Evolutionary conservation across 2,888 invertebrate species (phyloP).

Genomic region (Noctuana brunneofusca): DNA sequence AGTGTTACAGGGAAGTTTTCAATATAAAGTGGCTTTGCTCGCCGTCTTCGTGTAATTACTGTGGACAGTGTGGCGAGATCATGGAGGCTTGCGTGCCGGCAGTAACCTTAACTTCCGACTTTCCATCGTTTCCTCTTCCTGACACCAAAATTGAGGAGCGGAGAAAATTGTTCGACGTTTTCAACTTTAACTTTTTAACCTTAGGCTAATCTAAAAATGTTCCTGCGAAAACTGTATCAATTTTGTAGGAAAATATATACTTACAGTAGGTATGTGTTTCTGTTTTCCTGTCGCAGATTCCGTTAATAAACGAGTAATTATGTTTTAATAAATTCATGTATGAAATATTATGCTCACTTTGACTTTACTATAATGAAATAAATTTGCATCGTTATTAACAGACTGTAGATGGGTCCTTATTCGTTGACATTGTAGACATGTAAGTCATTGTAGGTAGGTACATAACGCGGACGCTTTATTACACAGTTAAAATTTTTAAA

Average conservation of each 20-base stretch:
- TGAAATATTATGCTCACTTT: neutral
- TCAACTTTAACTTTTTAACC: neutral
- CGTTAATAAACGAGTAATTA: neutral
- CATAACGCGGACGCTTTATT: too few species aligned
- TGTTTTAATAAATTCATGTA: neutral
- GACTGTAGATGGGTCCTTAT: too few species aligned
- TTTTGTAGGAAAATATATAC: too few species aligned
- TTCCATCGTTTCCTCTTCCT: neutral
- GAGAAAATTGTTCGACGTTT: neutral
- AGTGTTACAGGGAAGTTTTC: conserved; percentile 1
- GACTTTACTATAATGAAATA: neutral
- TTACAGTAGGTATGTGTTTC: too few species aligned
- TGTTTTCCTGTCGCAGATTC: neutral
- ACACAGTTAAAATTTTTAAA: too few species aligned
- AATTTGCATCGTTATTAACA: neutral
- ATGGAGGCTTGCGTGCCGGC: neutral
- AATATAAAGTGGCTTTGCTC: conserved; percentile 1
- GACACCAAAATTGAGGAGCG: neutral
- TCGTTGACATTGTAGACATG: too few species aligned
- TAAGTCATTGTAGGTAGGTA: too few species aligned
- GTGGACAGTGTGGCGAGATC: neutral
- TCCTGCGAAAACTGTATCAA: too few species aligned
- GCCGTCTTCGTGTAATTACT: neutral
- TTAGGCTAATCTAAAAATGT: too few species aligned
- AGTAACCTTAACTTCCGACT: neutral